Conservation (phyloP, 2,113 vertebrate species). For the Lipotes vexillifer region DNA sequence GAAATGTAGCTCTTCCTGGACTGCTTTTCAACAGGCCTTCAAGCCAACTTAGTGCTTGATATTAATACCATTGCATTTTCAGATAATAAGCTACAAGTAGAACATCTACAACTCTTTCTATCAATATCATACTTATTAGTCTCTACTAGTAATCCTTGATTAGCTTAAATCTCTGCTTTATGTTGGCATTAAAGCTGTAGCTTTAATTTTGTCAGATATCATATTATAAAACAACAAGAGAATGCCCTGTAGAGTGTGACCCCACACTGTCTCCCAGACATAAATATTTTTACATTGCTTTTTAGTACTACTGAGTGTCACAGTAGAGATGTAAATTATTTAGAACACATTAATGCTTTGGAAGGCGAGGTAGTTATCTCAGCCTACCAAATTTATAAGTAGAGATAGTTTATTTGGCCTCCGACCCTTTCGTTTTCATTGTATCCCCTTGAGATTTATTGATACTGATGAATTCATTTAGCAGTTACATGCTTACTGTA, state of each 20-base stretch:
- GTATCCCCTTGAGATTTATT: neutral
- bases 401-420: neutral
- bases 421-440: neutral
- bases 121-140: neutral
- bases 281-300: neutral
- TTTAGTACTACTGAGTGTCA: neutral
- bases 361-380: neutral
- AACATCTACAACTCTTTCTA: neutral
- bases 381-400: neutral
- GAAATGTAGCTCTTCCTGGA: constrained; percentile 29
- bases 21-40: constrained; percentile 44
- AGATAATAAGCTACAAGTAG: neutral
- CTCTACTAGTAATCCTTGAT: neutral
- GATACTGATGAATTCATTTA: neutral
- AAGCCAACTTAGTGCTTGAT: constrained; percentile 9
- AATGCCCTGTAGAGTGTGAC: neutral
- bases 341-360: neutral
- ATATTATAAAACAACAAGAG: neutral
- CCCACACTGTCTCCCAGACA: neutral
- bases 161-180: neutral
- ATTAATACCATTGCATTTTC: constrained; percentile 9
- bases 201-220: neutral
- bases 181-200: neutral
- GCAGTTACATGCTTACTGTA: neutral
- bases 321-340: neutral